A percentile compares a stretch with the other conserved stretches of the same genome.
These are phyloP conservation scores for Enteromius viviparus DNA, from an alignment of 2,797 vertebrate species.

Conservation along the genomic window DNA sequence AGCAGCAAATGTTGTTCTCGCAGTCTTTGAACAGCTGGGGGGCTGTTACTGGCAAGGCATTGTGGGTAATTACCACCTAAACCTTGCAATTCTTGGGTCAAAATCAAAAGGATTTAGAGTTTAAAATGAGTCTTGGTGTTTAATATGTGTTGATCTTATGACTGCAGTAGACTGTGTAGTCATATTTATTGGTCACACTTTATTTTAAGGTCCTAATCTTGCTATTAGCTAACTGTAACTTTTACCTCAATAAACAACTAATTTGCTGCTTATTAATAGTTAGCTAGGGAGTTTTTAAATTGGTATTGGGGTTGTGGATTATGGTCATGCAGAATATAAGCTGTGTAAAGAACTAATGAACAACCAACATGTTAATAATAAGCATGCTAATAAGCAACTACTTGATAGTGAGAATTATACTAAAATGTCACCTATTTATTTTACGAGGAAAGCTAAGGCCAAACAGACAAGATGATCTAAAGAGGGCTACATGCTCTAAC, in stretches of 20 bases:
- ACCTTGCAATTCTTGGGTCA: conserved; percentile 69
- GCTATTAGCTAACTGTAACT: too few relatives aligned
- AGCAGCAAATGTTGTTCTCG: conserved; percentile 82
- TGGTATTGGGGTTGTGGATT: too few relatives aligned
- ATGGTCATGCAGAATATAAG: too few relatives aligned
- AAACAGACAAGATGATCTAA: background rate
- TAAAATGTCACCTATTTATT: background rate
- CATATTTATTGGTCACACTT: background rate
- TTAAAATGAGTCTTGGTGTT: conserved; percentile 30
- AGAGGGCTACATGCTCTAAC: background rate
- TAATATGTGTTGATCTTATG: conserved; percentile 26
- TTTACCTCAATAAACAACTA: too few relatives aligned
- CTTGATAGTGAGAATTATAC: too few relatives aligned
- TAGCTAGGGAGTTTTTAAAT: too few relatives aligned
- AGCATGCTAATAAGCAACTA: too few relatives aligned
- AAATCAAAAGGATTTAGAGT: conserved; percentile 61
- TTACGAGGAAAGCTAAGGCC: background rate
- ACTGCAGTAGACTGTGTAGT: background rate
- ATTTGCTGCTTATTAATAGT: too few relatives aligned
- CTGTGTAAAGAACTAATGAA: too few relatives aligned
- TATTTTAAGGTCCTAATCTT: too few relatives aligned
- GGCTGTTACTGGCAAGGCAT: conserved; percentile 75
- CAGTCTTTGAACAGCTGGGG: conserved; percentile 82
- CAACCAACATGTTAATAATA: too few relatives aligned
- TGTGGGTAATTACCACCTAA: conserved; percentile 78